Percentiles rank a stretch among this genome's conserved stretches.
These are phyloP conservation scores for Azemiops feae DNA, from an alignment of 2,113 vertebrate species.

Conservation along the genomic window DNA sequence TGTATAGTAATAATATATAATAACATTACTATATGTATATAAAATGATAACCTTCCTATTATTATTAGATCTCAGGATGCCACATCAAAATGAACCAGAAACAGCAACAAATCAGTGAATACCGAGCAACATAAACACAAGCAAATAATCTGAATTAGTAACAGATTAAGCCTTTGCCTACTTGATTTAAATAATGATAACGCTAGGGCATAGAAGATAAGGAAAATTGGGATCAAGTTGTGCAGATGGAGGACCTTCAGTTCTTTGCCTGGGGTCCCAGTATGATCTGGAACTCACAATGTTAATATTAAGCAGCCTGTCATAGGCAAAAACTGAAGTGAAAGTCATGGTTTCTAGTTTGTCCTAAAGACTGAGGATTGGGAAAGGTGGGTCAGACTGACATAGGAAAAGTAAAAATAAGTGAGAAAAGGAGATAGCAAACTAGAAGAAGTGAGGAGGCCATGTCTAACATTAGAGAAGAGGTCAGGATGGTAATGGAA, in stretches of 20 bases:
- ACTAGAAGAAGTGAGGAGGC: background rate
- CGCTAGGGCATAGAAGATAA: background rate
- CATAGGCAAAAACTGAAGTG: background rate
- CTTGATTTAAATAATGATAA: background rate
- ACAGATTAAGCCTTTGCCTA: background rate
- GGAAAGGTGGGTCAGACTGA: background rate
- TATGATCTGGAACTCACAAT: background rate
- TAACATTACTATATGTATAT: background rate
- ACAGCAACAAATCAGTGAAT: background rate
- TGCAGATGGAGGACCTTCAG: background rate
- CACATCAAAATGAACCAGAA: background rate
- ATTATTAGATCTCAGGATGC: background rate
- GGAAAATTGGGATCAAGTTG: background rate
- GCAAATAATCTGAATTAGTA: background rate
- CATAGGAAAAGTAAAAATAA: background rate
- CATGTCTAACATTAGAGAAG: background rate
- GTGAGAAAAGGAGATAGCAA: fast-evolving
- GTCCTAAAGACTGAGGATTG: background rate
- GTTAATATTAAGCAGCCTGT: background rate
- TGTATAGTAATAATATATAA: no score
- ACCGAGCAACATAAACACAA: background rate
- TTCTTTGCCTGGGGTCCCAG: background rate
- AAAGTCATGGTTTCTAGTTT: background rate
- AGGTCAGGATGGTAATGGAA: background rate
- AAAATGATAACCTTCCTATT: background rate